Evolutionary conservation across 2,113 vertebrate genomes (phyloP).

Genomic region (Petroica traversi): DNA sequence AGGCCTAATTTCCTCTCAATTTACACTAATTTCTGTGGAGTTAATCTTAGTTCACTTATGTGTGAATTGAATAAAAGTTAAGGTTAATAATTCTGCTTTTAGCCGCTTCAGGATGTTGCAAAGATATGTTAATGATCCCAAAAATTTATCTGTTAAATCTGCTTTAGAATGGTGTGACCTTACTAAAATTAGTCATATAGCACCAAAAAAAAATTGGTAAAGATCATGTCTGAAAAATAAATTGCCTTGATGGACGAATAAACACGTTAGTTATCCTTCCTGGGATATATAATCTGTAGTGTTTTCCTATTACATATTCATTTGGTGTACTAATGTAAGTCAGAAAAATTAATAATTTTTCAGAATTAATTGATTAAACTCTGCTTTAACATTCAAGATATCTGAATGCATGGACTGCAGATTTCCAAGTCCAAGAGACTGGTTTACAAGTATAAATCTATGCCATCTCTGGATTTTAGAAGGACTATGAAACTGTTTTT

Average conservation of each 20-base stretch:
- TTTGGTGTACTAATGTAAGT: neutral
- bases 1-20: constrained; percentile 13
- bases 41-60: neutral
- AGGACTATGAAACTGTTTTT: neutral
- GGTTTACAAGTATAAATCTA: neutral
- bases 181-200: neutral
- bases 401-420: neutral
- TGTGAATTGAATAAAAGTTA: neutral
- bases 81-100: constrained; percentile 9
- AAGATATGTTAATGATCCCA: neutral
- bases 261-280: neutral
- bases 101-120: neutral
- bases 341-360: neutral
- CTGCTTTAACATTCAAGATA: neutral
- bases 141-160: neutral
- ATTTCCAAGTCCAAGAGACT: neutral
- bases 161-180: neutral
- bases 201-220: neutral
- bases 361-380: neutral
- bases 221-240: neutral
- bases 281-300: neutral
- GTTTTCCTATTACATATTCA: neutral
- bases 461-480: neutral
- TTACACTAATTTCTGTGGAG: constrained; percentile 22
- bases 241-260: neutral